Conservation (phyloP, 1,140 invertebrate species). For the Caerostris extrusa region DNA sequence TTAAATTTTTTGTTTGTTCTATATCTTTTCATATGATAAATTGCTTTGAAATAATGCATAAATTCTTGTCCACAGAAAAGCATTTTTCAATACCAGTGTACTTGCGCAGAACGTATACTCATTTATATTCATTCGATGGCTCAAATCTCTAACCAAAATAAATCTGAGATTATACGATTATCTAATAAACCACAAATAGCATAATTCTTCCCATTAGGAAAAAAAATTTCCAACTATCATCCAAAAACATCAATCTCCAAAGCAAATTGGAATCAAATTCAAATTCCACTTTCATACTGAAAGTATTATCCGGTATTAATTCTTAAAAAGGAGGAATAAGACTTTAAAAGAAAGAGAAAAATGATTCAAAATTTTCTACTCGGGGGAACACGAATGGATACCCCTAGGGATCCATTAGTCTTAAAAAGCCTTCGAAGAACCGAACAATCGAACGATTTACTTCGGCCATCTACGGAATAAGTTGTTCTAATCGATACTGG, state of each 20-base stretch:
- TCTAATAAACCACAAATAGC: neutral
- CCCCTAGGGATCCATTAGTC: slow-evolving; percentile 59
- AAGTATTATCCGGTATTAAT: slow-evolving; percentile 24
- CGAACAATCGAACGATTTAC: slow-evolving; percentile 63
- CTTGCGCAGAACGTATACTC: no score
- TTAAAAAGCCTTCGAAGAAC: slow-evolving; percentile 50
- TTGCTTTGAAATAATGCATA: no score
- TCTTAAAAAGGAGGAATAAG: neutral
- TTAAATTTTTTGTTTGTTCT: no score
- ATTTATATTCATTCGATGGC: no score
- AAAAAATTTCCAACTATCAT: neutral
- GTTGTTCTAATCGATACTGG: slow-evolving; percentile 7
- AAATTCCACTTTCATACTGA: slow-evolving; percentile 22
- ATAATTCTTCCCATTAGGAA: neutral
- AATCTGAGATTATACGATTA: neutral
- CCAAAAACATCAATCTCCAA: neutral
- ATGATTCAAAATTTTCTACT: slow-evolving; percentile 32
- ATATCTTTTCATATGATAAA: no score
- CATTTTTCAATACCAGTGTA: no score
- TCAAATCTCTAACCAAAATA: no score
- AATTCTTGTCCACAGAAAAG: no score
- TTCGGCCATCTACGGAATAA: slow-evolving; percentile 18
- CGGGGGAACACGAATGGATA: slow-evolving; percentile 30
- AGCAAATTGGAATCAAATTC: neutral
- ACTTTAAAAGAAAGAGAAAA: neutral